Evolutionary conservation across 2,888 invertebrate species (phyloP), one percentile per base, ranked within the genome.

Genomic region (Sminthurides aquaticus): DNA sequence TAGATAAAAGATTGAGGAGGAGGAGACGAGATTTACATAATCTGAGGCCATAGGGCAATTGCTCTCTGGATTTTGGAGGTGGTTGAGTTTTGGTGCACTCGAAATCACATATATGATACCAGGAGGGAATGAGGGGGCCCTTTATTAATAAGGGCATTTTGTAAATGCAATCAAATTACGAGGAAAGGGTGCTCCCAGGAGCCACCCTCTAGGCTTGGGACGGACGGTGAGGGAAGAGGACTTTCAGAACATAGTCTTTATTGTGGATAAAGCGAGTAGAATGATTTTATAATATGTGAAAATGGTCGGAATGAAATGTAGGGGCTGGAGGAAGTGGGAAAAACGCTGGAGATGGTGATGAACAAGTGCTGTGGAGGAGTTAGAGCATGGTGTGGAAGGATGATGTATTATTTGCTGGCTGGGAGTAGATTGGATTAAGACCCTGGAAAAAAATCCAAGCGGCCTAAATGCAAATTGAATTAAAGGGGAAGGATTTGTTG

Each of bases 381-480:
- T 55, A 22, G 55, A 15, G 55, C 18, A 55, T 26, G 11, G 20
- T 2, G 28, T 26, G 25, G 57, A 57, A 28, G 28, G 57, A 22
- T 56, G 43, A 34, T 34, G 43, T 15, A 3, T 20, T 26, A 2
- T 55, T 2, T 26, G 55, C n/a, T 26, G 24, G 8, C 24, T 52
- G 54, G 8, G 3, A 22, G 49, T 29, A 59, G 58, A 58, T 64
- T 54, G 64, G 52, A 58, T 62, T 62, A 62, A 62, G 62, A 27
- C 54, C 43, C 27, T 55, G 49, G 49, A 60, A 64, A 64, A 66
- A 59, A 64, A 57, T 57, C 65, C 57, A 56, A 61, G 62, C 57
- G 57, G 65, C 43, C 57, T 49, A 57, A 57, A 65, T 65, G 62
- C 58, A 62, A 65, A 62, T 65, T 65, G 64, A 64, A 64, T 64